Conservation (phyloP, 2,113 vertebrate genomes). For the Columba janthina region DNA sequence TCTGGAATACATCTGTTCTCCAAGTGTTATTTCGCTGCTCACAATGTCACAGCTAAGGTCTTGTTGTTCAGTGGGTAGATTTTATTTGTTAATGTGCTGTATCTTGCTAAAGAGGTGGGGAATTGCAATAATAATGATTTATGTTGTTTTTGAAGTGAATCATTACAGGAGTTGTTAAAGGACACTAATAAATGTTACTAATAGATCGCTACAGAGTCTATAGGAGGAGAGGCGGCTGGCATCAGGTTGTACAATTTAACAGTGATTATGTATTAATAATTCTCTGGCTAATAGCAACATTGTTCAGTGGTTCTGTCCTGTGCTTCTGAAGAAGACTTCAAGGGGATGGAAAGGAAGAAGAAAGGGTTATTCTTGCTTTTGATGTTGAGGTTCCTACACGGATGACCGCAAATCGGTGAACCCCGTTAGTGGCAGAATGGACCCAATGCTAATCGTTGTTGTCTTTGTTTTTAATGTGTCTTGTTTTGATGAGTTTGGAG, state of each 20-base stretch:
- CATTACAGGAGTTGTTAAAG: slow-evolving; percentile 31
- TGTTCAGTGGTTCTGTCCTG: neutral
- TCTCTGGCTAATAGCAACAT: neutral
- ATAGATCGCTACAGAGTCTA: neutral
- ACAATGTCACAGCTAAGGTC: slow-evolving; percentile 38
- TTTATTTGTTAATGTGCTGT: slow-evolving; percentile 42
- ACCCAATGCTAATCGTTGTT: accelerated
- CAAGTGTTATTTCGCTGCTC: slow-evolving; percentile 32
- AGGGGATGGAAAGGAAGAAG: neutral
- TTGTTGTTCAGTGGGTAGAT: slow-evolving; percentile 11
- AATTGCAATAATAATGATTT: neutral
- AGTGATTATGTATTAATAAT: neutral
- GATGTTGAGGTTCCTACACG: neutral
- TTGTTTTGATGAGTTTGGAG: neutral
- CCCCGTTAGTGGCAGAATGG: neutral
- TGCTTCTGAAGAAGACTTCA: neutral
- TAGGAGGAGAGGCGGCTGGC: neutral
- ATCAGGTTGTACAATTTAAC: neutral
- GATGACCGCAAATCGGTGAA: neutral
- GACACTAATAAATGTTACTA: neutral
- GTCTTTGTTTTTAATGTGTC: neutral
- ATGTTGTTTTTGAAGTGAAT: slow-evolving; percentile 23
- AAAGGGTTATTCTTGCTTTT: neutral
- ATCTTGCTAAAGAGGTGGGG: neutral
- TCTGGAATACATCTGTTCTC: slow-evolving; percentile 49